phyloP scores from a whole-genome alignment of 2,888 invertebrate genomes.

The Timandra comae region DNA sequence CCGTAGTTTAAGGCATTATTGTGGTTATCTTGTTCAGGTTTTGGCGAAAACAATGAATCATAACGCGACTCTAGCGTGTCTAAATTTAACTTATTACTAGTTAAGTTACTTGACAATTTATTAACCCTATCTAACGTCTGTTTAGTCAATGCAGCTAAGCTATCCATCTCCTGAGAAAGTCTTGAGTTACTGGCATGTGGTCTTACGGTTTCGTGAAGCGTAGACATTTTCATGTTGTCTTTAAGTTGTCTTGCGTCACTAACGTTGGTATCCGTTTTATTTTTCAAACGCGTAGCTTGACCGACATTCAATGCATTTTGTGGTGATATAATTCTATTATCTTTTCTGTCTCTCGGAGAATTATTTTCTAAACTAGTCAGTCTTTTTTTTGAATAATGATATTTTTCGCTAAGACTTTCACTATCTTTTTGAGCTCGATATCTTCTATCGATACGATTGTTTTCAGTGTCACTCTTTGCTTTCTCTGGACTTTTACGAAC shows the following conservation, averaged over 20 bases:
- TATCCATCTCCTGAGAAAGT: constrained; percentile 79
- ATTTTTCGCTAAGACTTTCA: constrained; percentile 71
- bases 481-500: constrained; percentile 59
- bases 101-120: constrained; percentile 76
- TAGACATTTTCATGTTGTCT: constrained; percentile 56
- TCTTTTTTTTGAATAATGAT: constrained; percentile 75
- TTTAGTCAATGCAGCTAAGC: constrained; percentile 79
- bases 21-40: constrained; percentile 50
- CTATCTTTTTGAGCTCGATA: constrained; percentile 70
- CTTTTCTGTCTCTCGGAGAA: constrained; percentile 59
- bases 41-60: constrained; percentile 53
- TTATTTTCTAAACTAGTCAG: constrained; percentile 74
- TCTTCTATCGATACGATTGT: constrained; percentile 60
- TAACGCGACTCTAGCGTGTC: constrained; percentile 53
- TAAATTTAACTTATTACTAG: constrained; percentile 66
- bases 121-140: constrained; percentile 82
- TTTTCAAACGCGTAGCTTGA: constrained; percentile 29
- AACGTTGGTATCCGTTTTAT: constrained; percentile 41
- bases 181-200: constrained; percentile 57
- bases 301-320: constrained; percentile 52
- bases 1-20: constrained; percentile 57
- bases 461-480: constrained; percentile 60
- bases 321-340: constrained; percentile 50
- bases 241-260: constrained; percentile 42
- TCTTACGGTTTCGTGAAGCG: constrained; percentile 64